A percentile compares a stretch with the other conserved stretches of the same genome.
Conservation (phyloP, 2,113 vertebrate species). For the Grammomys surdaster region DNA sequence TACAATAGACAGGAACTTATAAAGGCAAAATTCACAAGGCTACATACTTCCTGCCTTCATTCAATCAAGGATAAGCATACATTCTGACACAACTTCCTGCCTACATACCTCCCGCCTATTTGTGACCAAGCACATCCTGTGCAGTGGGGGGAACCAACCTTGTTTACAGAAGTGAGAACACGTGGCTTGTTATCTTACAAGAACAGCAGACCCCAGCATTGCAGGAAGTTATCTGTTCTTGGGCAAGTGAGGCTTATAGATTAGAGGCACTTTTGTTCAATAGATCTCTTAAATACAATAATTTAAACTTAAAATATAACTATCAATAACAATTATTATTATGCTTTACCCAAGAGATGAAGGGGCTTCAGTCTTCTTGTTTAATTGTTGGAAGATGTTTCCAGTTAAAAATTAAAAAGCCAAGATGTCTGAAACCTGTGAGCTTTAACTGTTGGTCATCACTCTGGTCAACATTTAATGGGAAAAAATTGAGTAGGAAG, state of each 20-base stretch:
- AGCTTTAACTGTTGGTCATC: not conserved
- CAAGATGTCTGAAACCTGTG: slow-evolving; percentile 15
- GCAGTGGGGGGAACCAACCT: not conserved
- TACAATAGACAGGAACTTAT: not conserved
- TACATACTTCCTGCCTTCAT: not conserved
- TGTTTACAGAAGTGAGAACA: not conserved
- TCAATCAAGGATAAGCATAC: not conserved
- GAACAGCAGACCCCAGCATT: not conserved
- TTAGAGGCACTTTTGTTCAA: not conserved
- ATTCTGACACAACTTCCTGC: not conserved
- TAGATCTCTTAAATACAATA: no score
- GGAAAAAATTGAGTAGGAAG: not conserved
- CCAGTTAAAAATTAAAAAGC: slow-evolving; percentile 37
- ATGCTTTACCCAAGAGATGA: not conserved
- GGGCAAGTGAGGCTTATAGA: not conserved
- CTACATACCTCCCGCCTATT: not conserved
- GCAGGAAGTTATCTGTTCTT: not conserved
- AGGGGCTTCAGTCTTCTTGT: not conserved
- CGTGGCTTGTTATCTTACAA: not conserved
- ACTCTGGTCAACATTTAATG: not conserved
- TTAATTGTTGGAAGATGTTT: not conserved
- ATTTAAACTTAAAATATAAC: not conserved
- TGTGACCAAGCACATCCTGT: not conserved
- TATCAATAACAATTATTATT: not conserved
- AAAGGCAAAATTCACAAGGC: not conserved